phyloP scores from a whole-genome alignment of 2,797 vertebrate species.

The Synaphobranchus kaupii region DNA sequence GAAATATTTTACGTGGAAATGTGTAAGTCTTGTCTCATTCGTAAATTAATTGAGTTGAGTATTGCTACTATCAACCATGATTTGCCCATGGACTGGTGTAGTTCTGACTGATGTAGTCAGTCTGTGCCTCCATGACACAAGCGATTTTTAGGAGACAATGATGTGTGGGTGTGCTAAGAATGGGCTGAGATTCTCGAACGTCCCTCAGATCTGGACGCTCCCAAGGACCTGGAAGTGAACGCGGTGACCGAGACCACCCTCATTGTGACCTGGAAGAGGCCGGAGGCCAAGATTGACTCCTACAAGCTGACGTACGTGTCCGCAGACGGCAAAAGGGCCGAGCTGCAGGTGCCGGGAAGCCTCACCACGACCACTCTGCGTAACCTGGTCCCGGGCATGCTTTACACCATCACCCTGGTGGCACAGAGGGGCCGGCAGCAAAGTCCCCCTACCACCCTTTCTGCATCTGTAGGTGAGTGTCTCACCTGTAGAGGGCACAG shows the following conservation, averaged over 20 bases:
- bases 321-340: conserved; percentile 68
- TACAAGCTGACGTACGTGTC: conserved; percentile 78
- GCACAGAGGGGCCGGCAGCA: conserved; percentile 86
- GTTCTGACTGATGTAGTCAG: not conserved
- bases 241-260: conserved; percentile 81
- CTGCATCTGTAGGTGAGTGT: conserved; percentile 83
- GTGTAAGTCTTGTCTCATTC: too few species aligned
- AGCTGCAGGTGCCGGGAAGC: conserved; percentile 74
- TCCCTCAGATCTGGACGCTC: conserved; percentile 83
- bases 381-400: conserved; percentile 77
- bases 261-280: conserved; percentile 81
- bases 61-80: not conserved
- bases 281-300: conserved; percentile 84
- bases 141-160: too few species aligned
- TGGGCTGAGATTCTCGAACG: not conserved
- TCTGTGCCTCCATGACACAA: not conserved
- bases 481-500: too few species aligned
- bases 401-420: conserved; percentile 82
- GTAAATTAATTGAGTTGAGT: not conserved
- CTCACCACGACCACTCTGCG: conserved; percentile 74
- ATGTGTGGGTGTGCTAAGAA: not conserved
- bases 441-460: conserved; percentile 75
- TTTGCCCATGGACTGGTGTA: not conserved
- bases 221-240: conserved; percentile 80
- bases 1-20: too few species aligned